These are phyloP conservation scores for Xiphorhynchus erythropygius DNA, from an alignment of 2,797 vertebrate genomes.

Conservation along the genomic window DNA sequence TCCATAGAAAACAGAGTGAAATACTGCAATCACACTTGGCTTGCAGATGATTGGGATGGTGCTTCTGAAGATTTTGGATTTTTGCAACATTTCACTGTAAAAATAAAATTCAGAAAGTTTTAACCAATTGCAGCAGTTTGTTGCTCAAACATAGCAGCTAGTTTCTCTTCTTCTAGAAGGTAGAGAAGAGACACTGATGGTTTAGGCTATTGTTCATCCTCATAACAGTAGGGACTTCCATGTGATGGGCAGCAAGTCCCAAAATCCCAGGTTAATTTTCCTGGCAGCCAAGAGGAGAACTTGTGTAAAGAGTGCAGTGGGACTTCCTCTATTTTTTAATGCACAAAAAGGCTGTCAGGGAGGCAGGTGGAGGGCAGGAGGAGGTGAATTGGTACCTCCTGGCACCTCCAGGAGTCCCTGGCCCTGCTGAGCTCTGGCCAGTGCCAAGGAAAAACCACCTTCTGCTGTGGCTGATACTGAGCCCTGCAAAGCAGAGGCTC, in stretches of 20 bases:
- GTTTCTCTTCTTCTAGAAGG: background rate
- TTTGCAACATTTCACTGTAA: background rate
- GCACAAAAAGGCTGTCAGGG: background rate
- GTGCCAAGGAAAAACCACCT: background rate
- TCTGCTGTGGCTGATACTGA: background rate
- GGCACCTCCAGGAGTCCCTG: rapidly evolving
- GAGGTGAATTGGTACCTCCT: background rate
- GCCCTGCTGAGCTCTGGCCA: background rate
- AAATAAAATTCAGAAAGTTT: background rate
- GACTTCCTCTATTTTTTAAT: background rate
- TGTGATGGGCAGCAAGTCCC: background rate
- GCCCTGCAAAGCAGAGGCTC: background rate
- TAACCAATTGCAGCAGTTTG: background rate
- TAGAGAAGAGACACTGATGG: background rate
- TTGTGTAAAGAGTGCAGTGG: background rate
- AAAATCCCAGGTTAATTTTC: background rate
- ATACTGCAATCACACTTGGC: background rate
- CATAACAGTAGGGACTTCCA: background rate
- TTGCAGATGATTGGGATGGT: background rate
- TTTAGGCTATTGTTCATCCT: background rate
- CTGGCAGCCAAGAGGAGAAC: background rate
- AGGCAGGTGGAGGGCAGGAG: background rate
- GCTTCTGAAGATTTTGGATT: background rate
- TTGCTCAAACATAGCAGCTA: background rate
- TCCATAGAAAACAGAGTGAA: background rate